These are phyloP conservation scores for Cantharis flavilabris DNA, from an alignment of 2,888 invertebrate species.

Conservation along the genomic window DNA sequence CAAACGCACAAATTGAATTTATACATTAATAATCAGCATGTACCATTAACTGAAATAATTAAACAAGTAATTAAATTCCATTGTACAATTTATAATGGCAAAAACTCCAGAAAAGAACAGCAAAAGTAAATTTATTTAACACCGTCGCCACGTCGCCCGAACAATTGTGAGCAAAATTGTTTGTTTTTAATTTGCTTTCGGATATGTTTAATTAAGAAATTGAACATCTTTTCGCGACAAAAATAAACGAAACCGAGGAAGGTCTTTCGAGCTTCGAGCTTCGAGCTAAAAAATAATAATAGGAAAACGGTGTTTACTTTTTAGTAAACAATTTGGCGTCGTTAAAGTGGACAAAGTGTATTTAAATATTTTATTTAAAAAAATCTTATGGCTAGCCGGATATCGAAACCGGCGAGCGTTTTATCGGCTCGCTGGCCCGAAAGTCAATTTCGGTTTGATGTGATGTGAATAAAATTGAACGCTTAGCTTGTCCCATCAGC, in stretches of 20 bases:
- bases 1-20: slow-evolving; percentile 21
- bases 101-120: slow-evolving; percentile 33
- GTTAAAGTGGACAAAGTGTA: neutral
- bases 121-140: slow-evolving; percentile 38
- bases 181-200: slow-evolving; percentile 41
- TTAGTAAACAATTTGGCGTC: neutral
- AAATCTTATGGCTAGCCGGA: slow-evolving; percentile 32
- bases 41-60: slow-evolving; percentile 30
- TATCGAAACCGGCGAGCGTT: slow-evolving; percentile 41
- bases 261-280: neutral
- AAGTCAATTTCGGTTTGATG: slow-evolving; percentile 56
- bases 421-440: slow-evolving; percentile 53
- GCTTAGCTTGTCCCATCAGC: slow-evolving; percentile 49
- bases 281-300: neutral
- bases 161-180: slow-evolving; percentile 32
- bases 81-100: slow-evolving; percentile 38
- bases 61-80: slow-evolving; percentile 41
- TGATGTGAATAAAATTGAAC: slow-evolving; percentile 55
- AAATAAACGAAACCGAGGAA: neutral
- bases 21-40: slow-evolving; percentile 28
- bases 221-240: neutral
- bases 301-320: neutral
- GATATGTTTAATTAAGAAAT: slow-evolving; percentile 38
- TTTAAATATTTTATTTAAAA: slow-evolving; percentile 31
- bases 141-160: slow-evolving; percentile 6